Evolutionary conservation across 37 sponge, comb jelly and placozoan genomes (phyloP), one percentile per base, ranked within the genome.

Genomic region (Halichondria panicea): DNA sequence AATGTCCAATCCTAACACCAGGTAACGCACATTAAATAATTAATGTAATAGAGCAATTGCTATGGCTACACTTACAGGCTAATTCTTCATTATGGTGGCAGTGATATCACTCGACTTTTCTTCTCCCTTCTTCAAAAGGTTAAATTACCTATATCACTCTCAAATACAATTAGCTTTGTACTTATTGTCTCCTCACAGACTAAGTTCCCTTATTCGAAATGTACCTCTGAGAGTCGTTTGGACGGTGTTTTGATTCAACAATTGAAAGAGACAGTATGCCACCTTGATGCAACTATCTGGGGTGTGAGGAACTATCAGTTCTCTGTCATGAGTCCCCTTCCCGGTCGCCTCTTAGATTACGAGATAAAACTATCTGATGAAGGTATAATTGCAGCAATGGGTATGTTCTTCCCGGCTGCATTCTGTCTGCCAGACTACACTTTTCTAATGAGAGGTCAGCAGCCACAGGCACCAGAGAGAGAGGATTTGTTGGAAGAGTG

Each of bases 261-360:
- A 27, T 79, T 96, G 24, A 96, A 96, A 43, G 96, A 96, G 68
- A 71, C 72, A 6, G 71, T 84, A 34, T 96, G 96, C 43, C 93
- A 96, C 58, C 15, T 87, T 57, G 96, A 96, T 41, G 43, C 87
- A 39, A 73, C 74, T 22, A 18, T 63, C 11, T 39, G 58, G 34
- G 74, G 82, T 19, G 66, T 66, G 42, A 63, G 46, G 35, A 74
- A 72, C 50, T 45, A 73, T 55, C 66, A 48, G 22, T 82, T 82
- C 45, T 82, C 82, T 4, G 82, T 82, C 22, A 63, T 73, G 44
- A 71, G 66, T 34, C 39, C 44, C 1, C 54, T 54, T 57, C 73
- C 82, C 0, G 56, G 66, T 13, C 39, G 63, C 4, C 36, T 82
- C 35, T 67, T 66, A 21, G 82, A 86, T 42, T 86, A 78, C 41